phyloP scores from a whole-genome alignment of 2,797 vertebrate species.

The Urosaurus nigricauda region DNA sequence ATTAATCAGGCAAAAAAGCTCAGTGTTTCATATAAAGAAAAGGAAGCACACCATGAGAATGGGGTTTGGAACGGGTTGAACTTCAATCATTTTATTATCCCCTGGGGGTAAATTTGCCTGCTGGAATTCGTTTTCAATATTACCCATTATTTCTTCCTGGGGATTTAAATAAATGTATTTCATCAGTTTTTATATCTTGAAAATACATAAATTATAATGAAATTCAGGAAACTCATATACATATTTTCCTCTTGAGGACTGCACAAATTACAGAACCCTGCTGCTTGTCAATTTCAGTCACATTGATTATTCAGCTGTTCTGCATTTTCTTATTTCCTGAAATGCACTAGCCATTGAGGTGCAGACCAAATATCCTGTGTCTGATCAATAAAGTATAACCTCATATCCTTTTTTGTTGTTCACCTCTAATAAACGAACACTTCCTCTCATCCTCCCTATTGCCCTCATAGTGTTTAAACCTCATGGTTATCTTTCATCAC shows the following conservation, averaged over 20 bases:
- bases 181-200: conserved; percentile 54
- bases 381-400: conserved; percentile 39
- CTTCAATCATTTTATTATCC: conserved; percentile 58
- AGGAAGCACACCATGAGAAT: background rate
- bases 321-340: conserved; percentile 51
- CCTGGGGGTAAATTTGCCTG: conserved; percentile 46
- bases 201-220: conserved; percentile 53
- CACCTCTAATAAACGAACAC: conserved; percentile 19
- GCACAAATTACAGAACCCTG: conserved; percentile 37
- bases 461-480: conserved; percentile 1
- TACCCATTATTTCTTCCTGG: conserved; percentile 55
- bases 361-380: conserved; percentile 32
- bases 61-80: conserved; percentile 46
- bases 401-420: conserved; percentile 5
- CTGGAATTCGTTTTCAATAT: conserved; percentile 61
- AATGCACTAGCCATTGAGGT: conserved; percentile 34
- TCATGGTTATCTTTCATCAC: background rate
- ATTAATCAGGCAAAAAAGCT: conserved; percentile 17
- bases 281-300: conserved; percentile 59
- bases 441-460: background rate
- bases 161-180: conserved; percentile 53
- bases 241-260: conserved; percentile 24
- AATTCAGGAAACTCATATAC: conserved; percentile 19
- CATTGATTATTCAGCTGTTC: conserved; percentile 57
- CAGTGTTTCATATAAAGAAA: background rate